Evolutionary conservation across 2,888 invertebrate species (phyloP), one percentile per base, ranked within the genome.

Genomic region (Platynereis dumerilii): DNA sequence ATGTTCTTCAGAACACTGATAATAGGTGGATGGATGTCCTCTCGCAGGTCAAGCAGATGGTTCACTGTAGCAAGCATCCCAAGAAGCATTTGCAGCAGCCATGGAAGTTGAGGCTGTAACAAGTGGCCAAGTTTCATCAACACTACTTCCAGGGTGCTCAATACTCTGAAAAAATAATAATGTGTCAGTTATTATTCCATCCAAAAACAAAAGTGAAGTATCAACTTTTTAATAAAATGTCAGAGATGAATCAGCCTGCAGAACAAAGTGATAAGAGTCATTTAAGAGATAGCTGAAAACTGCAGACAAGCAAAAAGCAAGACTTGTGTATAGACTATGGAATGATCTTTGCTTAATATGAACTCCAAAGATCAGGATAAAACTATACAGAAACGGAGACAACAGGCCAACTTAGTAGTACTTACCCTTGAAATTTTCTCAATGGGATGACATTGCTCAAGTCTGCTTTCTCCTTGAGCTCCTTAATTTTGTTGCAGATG

Each of bases 1-100:
- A 83, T 66, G 29, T 69, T 73, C 71, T 83, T 84, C 27, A 84
- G 72, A 10, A 73, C 62, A 64, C 75, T 77, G 15, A 82, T 58
- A 60, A 75, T 76, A 44, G 73, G 68, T 0, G 75, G 74, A 15
- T 75, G 66, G 2, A 85, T 61, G 55, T 71, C 66, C 1, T 86
- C 17, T 82, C 85, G 62, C 42, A 73, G 71, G 34, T 76, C 75
- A 22, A 91, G 84, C 42, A 48, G 48, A 48, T 48, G 48, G 22
- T 81, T 82, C 7, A 34, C n/a, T 44, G 59, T 58, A 2, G 72
- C 69, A 5, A 58, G 34, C 56, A 92, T 87, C 39, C 90, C 89
- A 17, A 92, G 85, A 27, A 93, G 85, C 59, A 94, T 86, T 74
- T 91, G 90, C 0, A 94, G 85, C 53, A 95, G 85, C 72, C 89